These are phyloP conservation scores for Monodelphis domestica DNA, from an alignment of 2,797 vertebrate species.

Conservation along the genomic window DNA sequence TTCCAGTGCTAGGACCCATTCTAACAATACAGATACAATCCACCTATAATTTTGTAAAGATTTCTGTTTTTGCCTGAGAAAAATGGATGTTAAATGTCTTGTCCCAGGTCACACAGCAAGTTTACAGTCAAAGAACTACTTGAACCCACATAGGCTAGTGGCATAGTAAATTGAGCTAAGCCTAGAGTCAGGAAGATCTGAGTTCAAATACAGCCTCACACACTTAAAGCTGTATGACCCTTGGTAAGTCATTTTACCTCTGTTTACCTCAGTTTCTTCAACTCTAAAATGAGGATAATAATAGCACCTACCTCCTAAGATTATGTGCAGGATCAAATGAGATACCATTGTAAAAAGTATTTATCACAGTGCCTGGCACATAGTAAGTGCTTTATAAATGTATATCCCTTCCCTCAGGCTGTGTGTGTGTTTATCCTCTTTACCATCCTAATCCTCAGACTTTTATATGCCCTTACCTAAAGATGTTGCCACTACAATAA, in stretches of 20 bases:
- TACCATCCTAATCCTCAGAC: neutral
- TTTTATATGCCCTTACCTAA: neutral
- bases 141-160: neutral
- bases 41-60: neutral
- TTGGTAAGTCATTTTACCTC: neutral
- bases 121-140: neutral
- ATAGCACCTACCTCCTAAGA: neutral
- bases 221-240: neutral
- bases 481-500: neutral
- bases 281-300: neutral
- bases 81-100: neutral
- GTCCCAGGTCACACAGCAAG: neutral
- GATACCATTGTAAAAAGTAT: neutral
- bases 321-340: neutral
- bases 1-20: neutral
- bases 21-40: neutral
- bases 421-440: neutral
- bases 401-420: neutral
- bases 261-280: neutral
- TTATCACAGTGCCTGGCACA: neutral
- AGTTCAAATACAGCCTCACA: neutral
- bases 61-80: neutral
- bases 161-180: neutral
- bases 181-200: neutral
- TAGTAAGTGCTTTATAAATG: neutral